Percentiles rank a stretch among this genome's conserved stretches.
phyloP scores from a whole-genome alignment of 2,113 vertebrate species.

The Tachycineta bicolor region DNA sequence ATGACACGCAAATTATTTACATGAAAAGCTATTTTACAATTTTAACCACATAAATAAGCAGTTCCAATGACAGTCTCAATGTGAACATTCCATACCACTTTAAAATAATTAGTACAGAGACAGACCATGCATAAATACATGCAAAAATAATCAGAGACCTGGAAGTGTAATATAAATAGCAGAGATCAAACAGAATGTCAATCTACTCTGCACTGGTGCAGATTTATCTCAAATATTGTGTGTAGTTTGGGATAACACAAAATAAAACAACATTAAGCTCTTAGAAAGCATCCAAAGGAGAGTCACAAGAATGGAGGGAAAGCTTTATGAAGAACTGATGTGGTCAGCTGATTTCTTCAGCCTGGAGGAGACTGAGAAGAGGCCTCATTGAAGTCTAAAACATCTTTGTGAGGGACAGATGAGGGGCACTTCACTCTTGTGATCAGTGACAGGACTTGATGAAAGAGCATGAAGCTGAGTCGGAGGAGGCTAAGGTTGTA shows the following conservation, averaged over 20 bases:
- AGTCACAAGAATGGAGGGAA: not conserved
- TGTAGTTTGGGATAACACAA: not conserved
- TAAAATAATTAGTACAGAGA: not conserved
- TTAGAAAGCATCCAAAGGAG: not conserved
- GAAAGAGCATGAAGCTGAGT: not conserved
- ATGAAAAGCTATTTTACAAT: not conserved
- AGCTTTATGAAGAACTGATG: not conserved
- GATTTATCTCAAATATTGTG: not conserved
- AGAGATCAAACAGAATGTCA: not conserved
- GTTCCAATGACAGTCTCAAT: not conserved
- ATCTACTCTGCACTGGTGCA: not conserved
- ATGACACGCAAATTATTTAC: not conserved
- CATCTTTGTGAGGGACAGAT: not conserved
- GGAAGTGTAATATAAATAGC: not conserved
- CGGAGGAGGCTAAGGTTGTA: too few species aligned
- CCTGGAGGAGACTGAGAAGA: not conserved
- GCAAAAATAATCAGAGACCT: not conserved
- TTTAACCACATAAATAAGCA: not conserved
- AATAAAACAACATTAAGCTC: not conserved
- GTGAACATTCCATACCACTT: not conserved
- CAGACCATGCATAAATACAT: not conserved
- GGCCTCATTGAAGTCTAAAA: too few species aligned
- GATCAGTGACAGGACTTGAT: not conserved
- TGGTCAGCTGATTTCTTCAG: not conserved
- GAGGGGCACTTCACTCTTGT: fast-evolving